Evolutionary conservation across 2,888 invertebrate genomes (phyloP).

Genomic region (Hypercompe scribonia): DNA sequence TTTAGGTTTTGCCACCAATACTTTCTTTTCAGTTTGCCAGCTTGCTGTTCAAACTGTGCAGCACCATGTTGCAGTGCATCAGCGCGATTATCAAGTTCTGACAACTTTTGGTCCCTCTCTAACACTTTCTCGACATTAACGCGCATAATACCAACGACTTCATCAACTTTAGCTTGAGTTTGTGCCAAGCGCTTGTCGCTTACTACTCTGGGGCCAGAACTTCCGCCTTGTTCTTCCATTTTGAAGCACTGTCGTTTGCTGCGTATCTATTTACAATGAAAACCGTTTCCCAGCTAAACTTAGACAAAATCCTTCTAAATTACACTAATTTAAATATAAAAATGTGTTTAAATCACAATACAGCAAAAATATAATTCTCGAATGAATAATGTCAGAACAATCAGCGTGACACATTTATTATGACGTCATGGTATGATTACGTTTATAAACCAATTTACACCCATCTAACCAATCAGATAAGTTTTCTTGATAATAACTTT

Average conservation of each 20-base stretch:
- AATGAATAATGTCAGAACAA: constrained; percentile 32
- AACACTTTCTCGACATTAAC: constrained; percentile 98
- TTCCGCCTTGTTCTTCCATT: constrained; percentile 85
- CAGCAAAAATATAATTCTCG: constrained; percentile 30
- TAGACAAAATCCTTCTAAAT: constrained; percentile 13
- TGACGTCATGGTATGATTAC: constrained; percentile 51
- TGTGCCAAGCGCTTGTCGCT: constrained; percentile 84
- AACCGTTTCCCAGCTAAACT: constrained; percentile 16
- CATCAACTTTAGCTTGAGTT: constrained; percentile 85
- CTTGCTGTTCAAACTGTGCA: constrained; percentile 98
- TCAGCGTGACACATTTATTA: constrained; percentile 53
- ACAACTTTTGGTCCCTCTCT: constrained; percentile 97
- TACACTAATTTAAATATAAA: constrained; percentile 34
- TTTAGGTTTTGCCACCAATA: constrained; percentile 99
- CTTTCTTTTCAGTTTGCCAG: constrained; percentile 97
- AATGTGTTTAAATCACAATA: constrained; percentile 58
- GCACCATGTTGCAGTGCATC: constrained; percentile 98
- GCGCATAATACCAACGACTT: constrained; percentile 97
- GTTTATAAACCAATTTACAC: constrained; percentile 17
- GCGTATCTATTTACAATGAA: constrained; percentile 19
- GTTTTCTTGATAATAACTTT: not conserved
- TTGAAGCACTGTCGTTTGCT: constrained; percentile 40
- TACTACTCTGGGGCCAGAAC: constrained; percentile 81
- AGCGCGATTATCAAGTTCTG: constrained; percentile 97
- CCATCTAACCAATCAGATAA: constrained; percentile 28